Conservation (phyloP, 1,140 invertebrate species). For the Ericerus pela region DNA sequence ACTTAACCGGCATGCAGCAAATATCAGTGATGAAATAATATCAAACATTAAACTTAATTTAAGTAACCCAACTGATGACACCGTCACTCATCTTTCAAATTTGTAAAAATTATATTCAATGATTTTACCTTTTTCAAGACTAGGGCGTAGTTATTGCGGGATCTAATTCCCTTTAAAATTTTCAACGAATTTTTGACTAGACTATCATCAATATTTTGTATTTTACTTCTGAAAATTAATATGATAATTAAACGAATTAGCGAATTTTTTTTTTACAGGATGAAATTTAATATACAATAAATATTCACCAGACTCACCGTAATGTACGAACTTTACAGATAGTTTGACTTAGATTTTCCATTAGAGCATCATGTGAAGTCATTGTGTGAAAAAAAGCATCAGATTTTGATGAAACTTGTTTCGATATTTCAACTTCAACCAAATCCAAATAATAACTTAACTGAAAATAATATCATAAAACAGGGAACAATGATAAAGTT, state of each 20-base stretch:
- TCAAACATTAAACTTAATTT: no score
- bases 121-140: conserved; percentile 38
- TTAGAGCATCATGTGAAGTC: conserved; percentile 84
- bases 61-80: no score
- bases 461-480: conserved; percentile 28
- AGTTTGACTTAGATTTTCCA: conserved; percentile 74
- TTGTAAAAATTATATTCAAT: no score
- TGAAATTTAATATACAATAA: background rate
- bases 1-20: no score
- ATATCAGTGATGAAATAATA: no score
- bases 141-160: conserved; percentile 34
- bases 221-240: conserved; percentile 18
- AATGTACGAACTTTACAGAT: conserved; percentile 61
- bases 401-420: conserved; percentile 89
- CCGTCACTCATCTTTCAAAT: no score
- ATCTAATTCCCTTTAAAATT: conserved; percentile 42
- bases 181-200: conserved; percentile 66
- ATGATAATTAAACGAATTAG: background rate
- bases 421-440: conserved; percentile 87
- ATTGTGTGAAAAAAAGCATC: conserved; percentile 94
- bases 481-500: background rate
- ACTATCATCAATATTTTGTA: conserved; percentile 22
- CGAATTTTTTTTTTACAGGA: background rate
- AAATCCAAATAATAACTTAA: conserved; percentile 90
- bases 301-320: conserved; percentile 29